These are phyloP conservation scores for Lasioglossum albipes DNA, from an alignment of 1,140 invertebrate species.

Conservation along the genomic window DNA sequence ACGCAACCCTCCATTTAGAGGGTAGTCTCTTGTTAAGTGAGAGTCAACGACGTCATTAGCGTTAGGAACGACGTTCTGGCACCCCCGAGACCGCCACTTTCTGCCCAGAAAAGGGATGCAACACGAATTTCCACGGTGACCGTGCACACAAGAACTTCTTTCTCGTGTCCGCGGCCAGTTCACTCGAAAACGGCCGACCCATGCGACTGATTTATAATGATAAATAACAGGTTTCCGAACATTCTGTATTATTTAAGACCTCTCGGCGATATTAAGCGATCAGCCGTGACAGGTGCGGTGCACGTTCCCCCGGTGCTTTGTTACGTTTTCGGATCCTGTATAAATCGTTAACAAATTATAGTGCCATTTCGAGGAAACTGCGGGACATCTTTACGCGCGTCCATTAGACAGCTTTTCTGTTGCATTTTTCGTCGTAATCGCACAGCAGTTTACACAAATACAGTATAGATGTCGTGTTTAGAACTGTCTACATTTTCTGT, in stretches of 20 bases:
- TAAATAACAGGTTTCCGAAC: conserved; percentile 12
- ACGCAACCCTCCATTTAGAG: conserved; percentile 67
- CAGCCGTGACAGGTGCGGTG: not conserved
- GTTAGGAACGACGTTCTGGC: conserved; percentile 67
- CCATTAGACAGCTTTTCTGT: not conserved
- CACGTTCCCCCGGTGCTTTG: not conserved
- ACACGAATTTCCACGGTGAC: conserved; percentile 49
- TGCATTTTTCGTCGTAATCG: not conserved
- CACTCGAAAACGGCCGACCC: not conserved
- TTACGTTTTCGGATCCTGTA: not conserved
- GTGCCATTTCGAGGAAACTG: not conserved
- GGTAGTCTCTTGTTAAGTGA: conserved; percentile 72
- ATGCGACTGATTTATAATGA: conserved; percentile 24
- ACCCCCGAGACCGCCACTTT: conserved; percentile 61
- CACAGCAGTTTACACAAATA: too few relatives aligned
- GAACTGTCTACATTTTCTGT: too few relatives aligned
- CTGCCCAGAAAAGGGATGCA: conserved; percentile 45
- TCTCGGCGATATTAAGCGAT: not conserved
- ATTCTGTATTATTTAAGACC: not conserved
- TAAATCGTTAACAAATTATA: not conserved
- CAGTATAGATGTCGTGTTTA: too few relatives aligned
- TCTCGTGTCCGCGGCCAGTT: not conserved
- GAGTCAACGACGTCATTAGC: conserved; percentile 73
- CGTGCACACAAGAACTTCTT: not conserved
- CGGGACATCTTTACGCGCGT: not conserved